phyloP scores from a whole-genome alignment of 2,797 vertebrate genomes.

The Momotus momota region DNA sequence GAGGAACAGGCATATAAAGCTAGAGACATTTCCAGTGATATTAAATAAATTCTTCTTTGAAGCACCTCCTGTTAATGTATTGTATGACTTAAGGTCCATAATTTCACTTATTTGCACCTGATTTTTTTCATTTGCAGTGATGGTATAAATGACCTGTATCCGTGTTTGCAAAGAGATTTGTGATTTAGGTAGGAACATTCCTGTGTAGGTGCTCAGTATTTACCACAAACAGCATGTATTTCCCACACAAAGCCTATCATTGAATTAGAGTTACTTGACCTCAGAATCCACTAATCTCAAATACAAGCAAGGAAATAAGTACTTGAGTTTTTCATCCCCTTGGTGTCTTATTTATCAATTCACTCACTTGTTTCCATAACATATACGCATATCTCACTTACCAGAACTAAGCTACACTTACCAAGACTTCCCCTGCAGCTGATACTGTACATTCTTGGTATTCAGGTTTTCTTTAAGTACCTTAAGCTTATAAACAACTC shows the following conservation, averaged over 20 bases:
- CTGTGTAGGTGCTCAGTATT: neutral
- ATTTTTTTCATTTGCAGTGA: neutral
- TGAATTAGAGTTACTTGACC: neutral
- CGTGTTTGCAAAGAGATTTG: neutral
- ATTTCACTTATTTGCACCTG: neutral
- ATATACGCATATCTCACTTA: neutral
- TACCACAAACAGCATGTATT: neutral
- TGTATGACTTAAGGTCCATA: neutral
- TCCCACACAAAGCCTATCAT: neutral
- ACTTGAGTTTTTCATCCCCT: neutral
- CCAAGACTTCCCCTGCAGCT: neutral
- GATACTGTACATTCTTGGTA: neutral
- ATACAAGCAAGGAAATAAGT: neutral
- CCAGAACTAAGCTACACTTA: neutral
- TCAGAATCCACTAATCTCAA: slow-evolving; percentile 47
- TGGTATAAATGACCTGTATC: neutral
- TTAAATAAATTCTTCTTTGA: neutral
- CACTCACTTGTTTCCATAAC: neutral
- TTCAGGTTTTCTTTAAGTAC: neutral
- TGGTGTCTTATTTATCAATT: neutral
- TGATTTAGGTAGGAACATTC: slow-evolving; percentile 9
- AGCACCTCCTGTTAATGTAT: neutral
- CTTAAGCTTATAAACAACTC: neutral
- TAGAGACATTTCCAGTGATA: neutral
- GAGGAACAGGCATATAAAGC: neutral